phyloP scores from a whole-genome alignment of 1,140 invertebrate species.

The Anoplolepis gracilipes region DNA sequence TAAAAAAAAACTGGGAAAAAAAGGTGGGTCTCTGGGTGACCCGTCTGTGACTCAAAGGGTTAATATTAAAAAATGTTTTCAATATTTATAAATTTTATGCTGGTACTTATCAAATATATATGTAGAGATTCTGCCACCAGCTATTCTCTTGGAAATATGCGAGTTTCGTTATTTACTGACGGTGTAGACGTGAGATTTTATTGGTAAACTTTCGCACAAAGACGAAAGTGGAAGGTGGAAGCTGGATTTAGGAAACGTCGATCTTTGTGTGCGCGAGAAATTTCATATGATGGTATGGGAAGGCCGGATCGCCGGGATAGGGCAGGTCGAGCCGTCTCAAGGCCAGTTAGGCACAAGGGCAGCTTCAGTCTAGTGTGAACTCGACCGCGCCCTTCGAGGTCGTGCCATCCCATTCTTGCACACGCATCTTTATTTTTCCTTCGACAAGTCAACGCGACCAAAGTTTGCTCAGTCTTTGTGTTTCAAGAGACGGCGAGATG shows the following conservation, averaged over 20 bases:
- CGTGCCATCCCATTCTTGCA: slow-evolving; percentile 77
- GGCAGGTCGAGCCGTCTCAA: slow-evolving; percentile 78
- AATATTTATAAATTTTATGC: background rate
- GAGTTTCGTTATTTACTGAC: background rate
- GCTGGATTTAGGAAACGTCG: slow-evolving; percentile 46
- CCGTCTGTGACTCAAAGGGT: no score
- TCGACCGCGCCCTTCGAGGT: slow-evolving; percentile 79
- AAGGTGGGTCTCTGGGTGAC: no score
- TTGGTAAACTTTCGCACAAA: slow-evolving; percentile 46
- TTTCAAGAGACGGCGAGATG: slow-evolving; percentile 26
- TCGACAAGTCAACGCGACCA: slow-evolving; percentile 39
- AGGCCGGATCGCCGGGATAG: slow-evolving; percentile 63
- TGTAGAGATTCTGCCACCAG: slow-evolving; percentile 31
- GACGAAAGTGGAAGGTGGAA: slow-evolving; percentile 27
- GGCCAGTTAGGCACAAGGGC: slow-evolving; percentile 80
- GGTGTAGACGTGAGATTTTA: slow-evolving; percentile 43
- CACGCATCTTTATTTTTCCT: slow-evolving; percentile 51
- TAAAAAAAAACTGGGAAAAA: no score
- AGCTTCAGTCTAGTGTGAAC: slow-evolving; percentile 80
- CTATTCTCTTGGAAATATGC: background rate
- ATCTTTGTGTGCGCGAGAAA: slow-evolving; percentile 71
- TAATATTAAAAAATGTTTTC: no score
- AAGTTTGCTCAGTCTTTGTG: slow-evolving; percentile 45
- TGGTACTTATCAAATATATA: background rate
- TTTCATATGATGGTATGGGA: slow-evolving; percentile 64